phyloP scores from a whole-genome alignment of 2,113 vertebrate species.

The Egretta garzetta region DNA sequence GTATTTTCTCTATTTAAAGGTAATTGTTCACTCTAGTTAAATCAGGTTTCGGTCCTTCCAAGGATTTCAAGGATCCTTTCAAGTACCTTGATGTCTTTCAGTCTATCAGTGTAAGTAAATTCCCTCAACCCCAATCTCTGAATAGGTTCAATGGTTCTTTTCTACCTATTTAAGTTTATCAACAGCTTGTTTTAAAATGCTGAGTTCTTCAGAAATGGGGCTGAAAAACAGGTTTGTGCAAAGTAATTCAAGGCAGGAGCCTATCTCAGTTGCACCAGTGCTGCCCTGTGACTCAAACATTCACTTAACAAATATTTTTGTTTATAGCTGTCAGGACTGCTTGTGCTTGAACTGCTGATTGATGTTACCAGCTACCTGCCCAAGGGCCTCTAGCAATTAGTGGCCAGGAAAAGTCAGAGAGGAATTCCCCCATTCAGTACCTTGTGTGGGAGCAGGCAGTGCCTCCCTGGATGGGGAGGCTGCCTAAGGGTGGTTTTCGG shows the following conservation, averaged over 20 bases:
- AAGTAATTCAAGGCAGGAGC: background rate
- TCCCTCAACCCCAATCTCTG: background rate
- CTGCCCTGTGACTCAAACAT: background rate
- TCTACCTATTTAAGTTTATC: background rate
- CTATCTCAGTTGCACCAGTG: background rate
- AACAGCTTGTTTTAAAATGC: background rate
- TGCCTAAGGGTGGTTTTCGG: background rate
- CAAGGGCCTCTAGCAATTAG: background rate
- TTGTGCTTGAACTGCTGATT: background rate
- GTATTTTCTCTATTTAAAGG: background rate
- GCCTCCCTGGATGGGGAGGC: background rate
- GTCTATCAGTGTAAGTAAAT: background rate
- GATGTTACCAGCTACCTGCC: background rate
- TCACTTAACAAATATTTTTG: constrained; percentile 4
- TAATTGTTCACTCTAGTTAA: background rate
- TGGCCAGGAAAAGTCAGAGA: background rate
- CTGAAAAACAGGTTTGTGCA: constrained; percentile 11
- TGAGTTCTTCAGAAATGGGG: background rate
- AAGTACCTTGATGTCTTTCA: background rate
- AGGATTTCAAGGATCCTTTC: background rate
- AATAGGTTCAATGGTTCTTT: background rate
- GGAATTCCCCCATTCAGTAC: background rate
- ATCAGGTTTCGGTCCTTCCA: background rate
- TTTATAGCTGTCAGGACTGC: background rate
- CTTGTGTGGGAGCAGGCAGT: background rate